phyloP scores from a whole-genome alignment of 2,797 vertebrate species.

The Takifugu rubripes region DNA sequence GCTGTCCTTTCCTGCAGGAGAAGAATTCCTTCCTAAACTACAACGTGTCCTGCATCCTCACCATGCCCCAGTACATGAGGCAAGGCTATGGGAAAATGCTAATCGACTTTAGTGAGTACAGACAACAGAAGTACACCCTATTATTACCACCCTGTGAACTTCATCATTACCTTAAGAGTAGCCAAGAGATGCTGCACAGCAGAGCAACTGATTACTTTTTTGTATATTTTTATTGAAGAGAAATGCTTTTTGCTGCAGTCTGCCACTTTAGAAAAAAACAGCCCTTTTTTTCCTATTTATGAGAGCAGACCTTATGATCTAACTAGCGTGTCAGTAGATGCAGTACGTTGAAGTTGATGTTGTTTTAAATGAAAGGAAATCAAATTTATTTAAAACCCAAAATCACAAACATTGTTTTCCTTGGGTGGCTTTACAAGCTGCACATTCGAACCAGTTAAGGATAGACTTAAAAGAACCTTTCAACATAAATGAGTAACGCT shows the following conservation, averaged over 20 bases:
- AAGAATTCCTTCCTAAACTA: conserved; percentile 98
- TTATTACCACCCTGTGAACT: background rate
- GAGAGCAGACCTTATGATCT: no score
- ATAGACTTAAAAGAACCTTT: no score
- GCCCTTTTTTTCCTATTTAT: background rate
- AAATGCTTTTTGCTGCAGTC: no score
- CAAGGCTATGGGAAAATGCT: conserved; percentile 98
- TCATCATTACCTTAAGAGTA: background rate
- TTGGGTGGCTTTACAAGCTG: no score
- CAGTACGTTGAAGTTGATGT: no score
- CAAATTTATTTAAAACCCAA: no score
- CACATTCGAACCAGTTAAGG: no score
- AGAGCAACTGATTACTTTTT: conserved; percentile 6
- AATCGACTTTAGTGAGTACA: conserved; percentile 95
- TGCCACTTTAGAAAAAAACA: no score
- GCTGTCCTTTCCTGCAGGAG: conserved; percentile 73
- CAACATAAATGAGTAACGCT: no score
- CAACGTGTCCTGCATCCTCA: conserved; percentile 95
- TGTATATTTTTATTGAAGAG: background rate
- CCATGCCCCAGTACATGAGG: conserved; percentile 96
- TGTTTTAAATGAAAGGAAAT: no score
- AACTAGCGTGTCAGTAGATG: no score
- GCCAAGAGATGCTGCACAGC: conserved; percentile 2
- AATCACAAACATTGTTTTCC: no score
- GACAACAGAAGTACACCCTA: background rate